These are phyloP conservation scores for chimpanzee (Pan troglodytes) DNA, from an alignment of 2,113 vertebrate species.

Conservation along the genomic window DNA sequence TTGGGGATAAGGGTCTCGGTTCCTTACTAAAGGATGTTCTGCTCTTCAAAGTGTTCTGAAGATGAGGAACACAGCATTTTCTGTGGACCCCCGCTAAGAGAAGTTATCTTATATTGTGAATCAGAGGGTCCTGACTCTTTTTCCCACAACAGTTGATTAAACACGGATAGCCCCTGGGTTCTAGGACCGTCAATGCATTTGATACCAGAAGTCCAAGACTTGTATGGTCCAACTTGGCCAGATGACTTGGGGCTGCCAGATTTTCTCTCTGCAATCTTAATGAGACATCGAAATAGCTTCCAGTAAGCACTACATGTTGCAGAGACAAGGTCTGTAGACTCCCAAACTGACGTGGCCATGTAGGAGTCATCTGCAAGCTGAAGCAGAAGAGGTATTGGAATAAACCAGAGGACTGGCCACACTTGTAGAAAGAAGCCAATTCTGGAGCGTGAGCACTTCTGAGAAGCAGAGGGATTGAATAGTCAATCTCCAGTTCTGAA, in stretches of 20 bases:
- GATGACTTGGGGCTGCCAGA: not conserved
- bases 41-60: not conserved
- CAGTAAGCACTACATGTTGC: not conserved
- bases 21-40: not conserved
- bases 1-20: not conserved
- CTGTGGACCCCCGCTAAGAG: not conserved
- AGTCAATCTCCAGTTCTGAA: no score
- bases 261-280: not conserved
- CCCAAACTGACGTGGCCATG: not conserved
- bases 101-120: not conserved
- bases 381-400: not conserved
- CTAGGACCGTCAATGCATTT: not conserved
- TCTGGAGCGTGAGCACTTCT: no score
- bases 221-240: not conserved
- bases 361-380: not conserved
- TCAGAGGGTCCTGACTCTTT: not conserved
- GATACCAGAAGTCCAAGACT: not conserved
- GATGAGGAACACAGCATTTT: not conserved
- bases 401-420: not conserved
- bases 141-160: not conserved
- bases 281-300: not conserved
- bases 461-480: not conserved
- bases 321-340: not conserved
- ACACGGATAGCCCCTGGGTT: not conserved
- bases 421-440: not conserved